Base-by-base conservation (phyloP, 2,888 invertebrate species). In the Linyphia triangularis region DNA sequence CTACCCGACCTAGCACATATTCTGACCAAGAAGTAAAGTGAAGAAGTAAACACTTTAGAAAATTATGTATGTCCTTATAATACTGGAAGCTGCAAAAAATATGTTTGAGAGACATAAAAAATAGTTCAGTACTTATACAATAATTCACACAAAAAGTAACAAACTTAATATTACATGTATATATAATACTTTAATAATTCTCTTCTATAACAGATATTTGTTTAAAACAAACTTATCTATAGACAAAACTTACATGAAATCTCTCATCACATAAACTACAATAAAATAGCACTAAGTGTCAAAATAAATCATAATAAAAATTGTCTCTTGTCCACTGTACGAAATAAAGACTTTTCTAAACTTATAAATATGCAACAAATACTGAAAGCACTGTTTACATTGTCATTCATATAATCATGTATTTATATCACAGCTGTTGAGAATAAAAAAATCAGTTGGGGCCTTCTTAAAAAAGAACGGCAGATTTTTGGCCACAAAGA, bases 211-310 rank as follows among this genome's bases (percentile, higher is more conserved):
- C 84, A 85, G 75, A 77, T 33, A 77, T 77, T 75, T 77, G 57
- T 85, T 85, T 69, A 69, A 85, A 85, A 67, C 75, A 85, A 85
- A 75, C 26, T 77, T 75, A 73, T 83, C 83, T 73, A 83, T 73
- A 82, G 33, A 83, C 67, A 82, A 77, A 85, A 67, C 51, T 72
- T 75, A 77, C 84, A 85, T 59, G 33, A 77, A 85, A 85, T 85
- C 70, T 85, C 69, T 85, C 83, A 83, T 85, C 84, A 85, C 84
- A 85, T 85, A 77, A 77, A 69, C 84, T 85, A 85, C 84, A 85
- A 37, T 77, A 85, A 85, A 85, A n/a, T n/a, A 85, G 84, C 82
- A 85, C 84, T 85, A 85, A 75, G 67, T 82, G 70, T 72, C 75
- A 59, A 69, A 85, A 85, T 75, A 85, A 85, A 85, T 67, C 65